Percentiles rank a stretch among this genome's conserved stretches.
phyloP scores from a whole-genome alignment of 2,113 vertebrate species.

The Ptilorrhoa leucosticta region DNA sequence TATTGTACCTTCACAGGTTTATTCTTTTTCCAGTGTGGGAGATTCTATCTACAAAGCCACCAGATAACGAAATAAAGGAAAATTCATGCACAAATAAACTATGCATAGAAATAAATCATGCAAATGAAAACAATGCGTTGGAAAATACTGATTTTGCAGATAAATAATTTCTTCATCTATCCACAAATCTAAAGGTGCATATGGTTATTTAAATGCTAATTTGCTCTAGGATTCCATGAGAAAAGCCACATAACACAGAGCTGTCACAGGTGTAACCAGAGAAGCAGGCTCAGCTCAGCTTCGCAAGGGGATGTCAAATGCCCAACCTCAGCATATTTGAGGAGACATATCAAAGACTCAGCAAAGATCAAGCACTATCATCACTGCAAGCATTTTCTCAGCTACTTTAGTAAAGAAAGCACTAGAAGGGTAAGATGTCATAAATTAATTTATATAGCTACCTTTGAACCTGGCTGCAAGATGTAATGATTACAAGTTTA shows the following conservation, averaged over 20 bases:
- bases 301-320: background rate
- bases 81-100: background rate
- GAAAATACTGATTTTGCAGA: background rate
- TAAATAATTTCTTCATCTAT: background rate
- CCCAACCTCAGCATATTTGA: background rate
- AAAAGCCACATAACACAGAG: background rate
- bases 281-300: background rate
- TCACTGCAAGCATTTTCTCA: background rate
- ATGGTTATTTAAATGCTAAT: background rate
- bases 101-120: background rate
- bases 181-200: background rate
- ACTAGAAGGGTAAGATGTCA: background rate
- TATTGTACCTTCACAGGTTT: background rate
- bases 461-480: background rate
- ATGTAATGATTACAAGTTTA: background rate
- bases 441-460: background rate
- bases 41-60: background rate
- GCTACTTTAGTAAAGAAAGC: background rate
- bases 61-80: background rate
- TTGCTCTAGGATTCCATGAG: background rate
- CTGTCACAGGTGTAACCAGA: constrained; percentile 19
- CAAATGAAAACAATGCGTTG: background rate
- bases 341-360: background rate
- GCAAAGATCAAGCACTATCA: background rate
- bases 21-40: background rate